Conservation (phyloP, 2,888 invertebrate genomes). For the Clostera curtula region DNA sequence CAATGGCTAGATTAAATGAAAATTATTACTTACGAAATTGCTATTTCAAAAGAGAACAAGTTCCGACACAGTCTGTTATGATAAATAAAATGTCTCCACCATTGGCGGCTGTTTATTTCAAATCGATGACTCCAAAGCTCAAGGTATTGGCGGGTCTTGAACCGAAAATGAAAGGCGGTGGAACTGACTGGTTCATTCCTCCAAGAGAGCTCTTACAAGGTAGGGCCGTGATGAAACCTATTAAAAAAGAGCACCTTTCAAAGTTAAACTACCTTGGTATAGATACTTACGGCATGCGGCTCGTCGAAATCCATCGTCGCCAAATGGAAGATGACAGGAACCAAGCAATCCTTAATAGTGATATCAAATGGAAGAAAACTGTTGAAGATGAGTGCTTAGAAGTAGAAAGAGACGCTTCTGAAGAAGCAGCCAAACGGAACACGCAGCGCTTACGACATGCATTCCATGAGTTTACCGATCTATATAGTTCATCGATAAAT, state of each 20-base stretch:
- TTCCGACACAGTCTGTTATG: constrained; percentile 55
- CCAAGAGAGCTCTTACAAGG: constrained; percentile 47
- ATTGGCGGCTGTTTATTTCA: constrained; percentile 55
- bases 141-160: constrained; percentile 55
- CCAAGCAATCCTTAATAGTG: constrained; percentile 31
- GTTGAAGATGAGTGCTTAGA: constrained; percentile 25
- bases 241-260: constrained; percentile 34
- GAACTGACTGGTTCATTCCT: constrained; percentile 51
- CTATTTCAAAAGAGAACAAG: constrained; percentile 45
- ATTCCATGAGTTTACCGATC: constrained; percentile 36
- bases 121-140: constrained; percentile 47
- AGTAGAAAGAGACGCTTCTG: constrained; percentile 31
- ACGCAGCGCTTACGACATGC: constrained; percentile 37
- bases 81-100: constrained; percentile 44
- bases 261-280: constrained; percentile 46
- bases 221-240: constrained; percentile 44
- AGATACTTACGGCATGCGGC: constrained; percentile 29
- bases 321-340: constrained; percentile 34
- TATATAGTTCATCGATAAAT: constrained; percentile 40
- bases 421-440: constrained; percentile 29
- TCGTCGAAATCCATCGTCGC: constrained; percentile 31
- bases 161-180: constrained; percentile 55
- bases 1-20: constrained; percentile 39
- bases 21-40: constrained; percentile 52
- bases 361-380: constrained; percentile 38